Conservation (phyloP, 2,113 vertebrate species). For the Odocoileus virginianus region DNA sequence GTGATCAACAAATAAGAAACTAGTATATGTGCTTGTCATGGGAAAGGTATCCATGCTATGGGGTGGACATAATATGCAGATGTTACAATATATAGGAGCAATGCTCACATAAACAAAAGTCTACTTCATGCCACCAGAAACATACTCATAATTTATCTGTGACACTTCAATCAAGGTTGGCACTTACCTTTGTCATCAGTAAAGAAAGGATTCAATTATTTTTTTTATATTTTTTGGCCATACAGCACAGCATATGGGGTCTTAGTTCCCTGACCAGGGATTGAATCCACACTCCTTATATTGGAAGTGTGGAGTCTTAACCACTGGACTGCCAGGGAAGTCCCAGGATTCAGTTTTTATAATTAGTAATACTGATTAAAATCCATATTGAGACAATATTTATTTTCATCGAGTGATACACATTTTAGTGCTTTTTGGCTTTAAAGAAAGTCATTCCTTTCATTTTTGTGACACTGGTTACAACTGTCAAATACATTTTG, state of each 20-base stretch:
- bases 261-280: not conserved
- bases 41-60: accelerated
- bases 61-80: no score
- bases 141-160: not conserved
- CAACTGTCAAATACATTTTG: not conserved
- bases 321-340: not conserved
- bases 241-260: not conserved
- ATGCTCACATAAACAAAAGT: not conserved
- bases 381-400: not conserved
- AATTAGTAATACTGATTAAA: not conserved
- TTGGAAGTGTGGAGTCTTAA: not conserved
- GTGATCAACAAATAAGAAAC: not conserved
- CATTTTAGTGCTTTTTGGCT: not conserved
- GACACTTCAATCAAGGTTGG: not conserved
- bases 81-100: accelerated
- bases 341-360: not conserved
- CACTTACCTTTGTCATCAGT: not conserved
- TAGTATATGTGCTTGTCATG: accelerated
- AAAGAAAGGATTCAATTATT: not conserved
- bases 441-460: not conserved
- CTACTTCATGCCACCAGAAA: not conserved
- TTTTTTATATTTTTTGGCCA: not conserved
- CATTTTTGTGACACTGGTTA: not conserved
- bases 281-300: not conserved
- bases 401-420: not conserved